Evolutionary conservation across 2,797 vertebrate genomes (phyloP), one percentile per base, ranked within the genome.

Genomic region (Tarsius wallacei): DNA sequence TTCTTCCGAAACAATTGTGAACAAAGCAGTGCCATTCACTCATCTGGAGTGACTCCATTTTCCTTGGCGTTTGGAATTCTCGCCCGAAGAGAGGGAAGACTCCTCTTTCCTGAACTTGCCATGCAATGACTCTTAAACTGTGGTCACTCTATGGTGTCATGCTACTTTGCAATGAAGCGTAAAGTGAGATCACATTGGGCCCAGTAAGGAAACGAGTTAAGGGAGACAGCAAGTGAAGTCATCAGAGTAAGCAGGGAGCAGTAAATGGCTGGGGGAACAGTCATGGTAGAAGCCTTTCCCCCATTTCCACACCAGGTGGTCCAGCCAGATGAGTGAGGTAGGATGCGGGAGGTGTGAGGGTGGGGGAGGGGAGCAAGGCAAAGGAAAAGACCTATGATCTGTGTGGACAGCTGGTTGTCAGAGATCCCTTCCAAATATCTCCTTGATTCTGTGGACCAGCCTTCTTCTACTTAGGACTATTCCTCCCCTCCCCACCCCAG

Each of bases 231-330:
- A 42, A 49, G 24, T 31, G 55, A 28, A 63, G n/a, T 22, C 11
- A 51, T 47, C 5, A 6, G 14, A n/a, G 22, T n/a, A 7, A 47
- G 1, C 16, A 6, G 0, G 1, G n/a, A 66, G 61, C 51, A 86
- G 26, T 7, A 19, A 47, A 66, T 1, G 28, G 53, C 74, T 15
- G 21, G n/a, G 63, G 13, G 28, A 55, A 42, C 2, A 10, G 26
- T n/a, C 0, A 1, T 9, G 33, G 66, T 2, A 12, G 31, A 28
- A 36, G 26, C 59, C 7, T 49, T 47, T 21, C 24, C 31, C 36
- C 33, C 33, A 16, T 53, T 87, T 57, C 87, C 22, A 3, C 5
- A 31, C 17, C 28, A 57, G 86, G 36, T n/a, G 31, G 68, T 28
- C 49, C 68, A 53, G 0, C 55, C 26, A 77, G 76, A 55, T 74